These are phyloP conservation scores for Drosophila triauraria DNA, from an alignment of 1,140 invertebrate species.

Conservation along the genomic window DNA sequence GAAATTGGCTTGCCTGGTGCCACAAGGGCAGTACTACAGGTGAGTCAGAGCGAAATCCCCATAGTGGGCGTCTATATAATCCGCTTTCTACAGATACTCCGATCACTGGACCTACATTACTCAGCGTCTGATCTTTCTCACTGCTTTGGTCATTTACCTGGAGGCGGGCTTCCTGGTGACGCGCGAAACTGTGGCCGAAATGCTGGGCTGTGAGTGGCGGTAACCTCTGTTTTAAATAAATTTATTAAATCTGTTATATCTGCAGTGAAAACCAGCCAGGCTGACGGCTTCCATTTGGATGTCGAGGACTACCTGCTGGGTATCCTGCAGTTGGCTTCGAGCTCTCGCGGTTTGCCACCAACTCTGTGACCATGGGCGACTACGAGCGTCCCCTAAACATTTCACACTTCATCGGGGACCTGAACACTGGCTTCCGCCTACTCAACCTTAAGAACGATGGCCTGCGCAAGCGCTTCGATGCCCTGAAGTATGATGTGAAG, in stretches of 20 bases:
- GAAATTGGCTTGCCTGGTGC: slow-evolving; percentile 87
- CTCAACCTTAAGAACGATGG: slow-evolving; percentile 96
- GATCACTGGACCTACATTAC: slow-evolving; percentile 95
- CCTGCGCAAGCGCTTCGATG: slow-evolving; percentile 95
- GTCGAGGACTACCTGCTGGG: slow-evolving; percentile 96
- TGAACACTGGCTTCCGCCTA: slow-evolving; percentile 94
- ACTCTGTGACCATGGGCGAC: slow-evolving; percentile 94
- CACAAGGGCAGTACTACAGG: slow-evolving; percentile 90
- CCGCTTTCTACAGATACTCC: slow-evolving; percentile 88
- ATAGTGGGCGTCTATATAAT: slow-evolving; percentile 79
- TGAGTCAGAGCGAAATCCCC: slow-evolving; percentile 58
- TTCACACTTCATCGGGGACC: slow-evolving; percentile 93
- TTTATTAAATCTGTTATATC: slow-evolving; percentile 40
- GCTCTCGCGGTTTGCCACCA: slow-evolving; percentile 93
- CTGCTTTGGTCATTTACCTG: slow-evolving; percentile 92
- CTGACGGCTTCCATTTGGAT: slow-evolving; percentile 94
- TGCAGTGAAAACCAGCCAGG: slow-evolving; percentile 86
- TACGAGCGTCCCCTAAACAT: slow-evolving; percentile 93
- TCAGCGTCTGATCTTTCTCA: slow-evolving; percentile 91
- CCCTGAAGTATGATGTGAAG: slow-evolving; percentile 96
- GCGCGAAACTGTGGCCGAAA: slow-evolving; percentile 91
- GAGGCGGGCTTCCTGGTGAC: slow-evolving; percentile 91
- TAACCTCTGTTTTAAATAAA: no score
- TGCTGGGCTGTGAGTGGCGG: slow-evolving; percentile 89
- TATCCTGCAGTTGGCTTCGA: slow-evolving; percentile 91